A percentile compares a stretch with the other conserved stretches of the same genome.
Conservation (phyloP, 2,113 vertebrate species). For the Dendropsophus ebraccatus region DNA sequence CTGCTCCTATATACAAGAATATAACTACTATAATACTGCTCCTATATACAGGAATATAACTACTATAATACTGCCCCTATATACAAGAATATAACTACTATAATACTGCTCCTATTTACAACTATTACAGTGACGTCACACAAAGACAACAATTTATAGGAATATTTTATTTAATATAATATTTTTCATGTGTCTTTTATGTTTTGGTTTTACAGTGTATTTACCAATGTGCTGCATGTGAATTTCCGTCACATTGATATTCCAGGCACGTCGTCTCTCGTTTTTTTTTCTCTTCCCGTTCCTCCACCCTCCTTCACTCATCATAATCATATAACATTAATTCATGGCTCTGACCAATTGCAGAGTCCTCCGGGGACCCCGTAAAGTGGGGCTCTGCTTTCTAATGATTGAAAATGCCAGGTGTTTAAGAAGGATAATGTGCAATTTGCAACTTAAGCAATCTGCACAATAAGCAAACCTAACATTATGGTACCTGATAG, state of each 20-base stretch:
- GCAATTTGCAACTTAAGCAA: conserved; percentile 77
- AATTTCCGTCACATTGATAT: conserved; percentile 11
- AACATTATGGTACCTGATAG: conserved; percentile 69
- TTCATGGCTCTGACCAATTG: conserved; percentile 74
- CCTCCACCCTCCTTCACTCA: conserved; percentile 69
- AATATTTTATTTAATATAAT: too few relatives aligned
- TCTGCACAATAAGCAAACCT: conserved; percentile 74
- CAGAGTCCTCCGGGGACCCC: conserved; percentile 70
- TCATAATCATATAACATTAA: conserved; percentile 77
- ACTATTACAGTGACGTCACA: too few relatives aligned
- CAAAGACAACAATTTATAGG: too few relatives aligned
- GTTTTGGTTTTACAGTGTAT: neutral
- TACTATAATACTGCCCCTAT: too few relatives aligned
- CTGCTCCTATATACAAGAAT: too few relatives aligned
- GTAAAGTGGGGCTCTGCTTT: conserved; percentile 67
- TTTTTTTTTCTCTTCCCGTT: neutral
- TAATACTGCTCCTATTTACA: too few relatives aligned
- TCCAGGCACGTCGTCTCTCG: conserved; percentile 11
- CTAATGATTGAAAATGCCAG: conserved; percentile 76
- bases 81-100: too few relatives aligned
- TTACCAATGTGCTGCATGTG: neutral
- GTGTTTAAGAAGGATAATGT: conserved; percentile 69
- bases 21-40: too few relatives aligned
- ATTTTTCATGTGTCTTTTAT: neutral
- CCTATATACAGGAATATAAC: too few relatives aligned